Evolutionary conservation across 1,140 invertebrate species (phyloP).

Genomic region (Hycleus cichorii): DNA sequence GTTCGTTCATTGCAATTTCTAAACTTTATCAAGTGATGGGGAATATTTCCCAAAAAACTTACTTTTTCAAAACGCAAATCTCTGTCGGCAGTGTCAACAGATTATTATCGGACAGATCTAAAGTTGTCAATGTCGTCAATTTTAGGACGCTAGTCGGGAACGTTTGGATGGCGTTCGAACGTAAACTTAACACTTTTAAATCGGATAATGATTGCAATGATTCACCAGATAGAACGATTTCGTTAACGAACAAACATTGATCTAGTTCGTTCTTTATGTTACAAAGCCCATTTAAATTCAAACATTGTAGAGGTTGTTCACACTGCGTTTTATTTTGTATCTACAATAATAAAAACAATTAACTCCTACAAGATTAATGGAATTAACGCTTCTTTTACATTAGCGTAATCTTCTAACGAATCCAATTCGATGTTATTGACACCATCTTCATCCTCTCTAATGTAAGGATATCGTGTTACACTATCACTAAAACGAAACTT

Average conservation of each 20-base stretch:
- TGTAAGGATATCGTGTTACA: conserved; percentile 24
- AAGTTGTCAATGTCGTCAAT: conserved; percentile 49
- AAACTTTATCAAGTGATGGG: not conserved
- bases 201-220: conserved; percentile 33
- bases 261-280: conserved; percentile 19
- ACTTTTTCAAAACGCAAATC: conserved; percentile 57
- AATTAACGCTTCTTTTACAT: conserved; percentile 11
- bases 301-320: conserved; percentile 18
- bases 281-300: conserved; percentile 37
- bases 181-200: conserved; percentile 50
- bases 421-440: conserved; percentile 32
- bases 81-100: conserved; percentile 53
- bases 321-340: not conserved
- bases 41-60: conserved; percentile 38
- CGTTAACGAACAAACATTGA: conserved; percentile 31
- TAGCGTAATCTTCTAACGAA: conserved; percentile 30
- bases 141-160: conserved; percentile 53
- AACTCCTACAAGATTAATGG: not conserved
- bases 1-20: conserved; percentile 27
- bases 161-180: conserved; percentile 49
- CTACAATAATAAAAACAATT: not conserved
- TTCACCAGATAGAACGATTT: conserved; percentile 35
- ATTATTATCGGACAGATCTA: conserved; percentile 64
- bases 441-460: conserved; percentile 20
- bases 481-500: conserved; percentile 28